Base-by-base conservation (phyloP, 53 echinoderm and acorn worm species). In the Actinopyga echinites region DNA sequence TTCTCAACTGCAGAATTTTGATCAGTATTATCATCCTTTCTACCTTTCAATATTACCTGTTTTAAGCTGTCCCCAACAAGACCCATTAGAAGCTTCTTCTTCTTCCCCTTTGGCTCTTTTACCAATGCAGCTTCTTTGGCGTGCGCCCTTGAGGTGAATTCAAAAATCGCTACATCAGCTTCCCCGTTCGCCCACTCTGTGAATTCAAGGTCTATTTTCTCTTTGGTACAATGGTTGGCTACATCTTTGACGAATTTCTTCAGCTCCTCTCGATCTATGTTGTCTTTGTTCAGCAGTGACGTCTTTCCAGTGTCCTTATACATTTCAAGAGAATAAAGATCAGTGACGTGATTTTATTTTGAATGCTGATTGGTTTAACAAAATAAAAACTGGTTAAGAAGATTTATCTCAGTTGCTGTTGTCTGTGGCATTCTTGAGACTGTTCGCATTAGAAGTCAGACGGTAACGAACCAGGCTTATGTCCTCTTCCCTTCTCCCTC, bases 61-160 rank as follows among this genome's bases (percentile, higher is more conserved):
- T 77, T 77, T 30, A 77, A 55, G 56, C 55, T 77, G 26, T 77
- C 77, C 21, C 77, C 77, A 21, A 77, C 77, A 13, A 77, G 77
- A 8, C 28, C 77, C 19, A 77, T 31, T 13, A 77, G 8, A 21
- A 77, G 31, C 24, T 13, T 17, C 6, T 56, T 17, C 6, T 56
- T 49, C 49, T 53, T 56, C 17, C 49, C 49, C 21, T 77, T 77
- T 8, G 32, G 15, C 21, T 54, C 77, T 33, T 77, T 77, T 1
- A 77, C 32, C 10, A 77, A 26, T 19, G 77, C 77, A 4, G 77
- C 44, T 21, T 77, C 77, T 13, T 77, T 77, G 31, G 77, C 77
- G 45, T 77, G 77, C 8, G 77, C 3, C 8, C 77, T 54, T 30
- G 77, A 77, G 9, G 77, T 77, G 49, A 77, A 77, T 32, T 77